Evolutionary conservation across 2,888 invertebrate species (phyloP), one percentile per base, ranked within the genome.

Genomic region (Diarsia mendica): DNA sequence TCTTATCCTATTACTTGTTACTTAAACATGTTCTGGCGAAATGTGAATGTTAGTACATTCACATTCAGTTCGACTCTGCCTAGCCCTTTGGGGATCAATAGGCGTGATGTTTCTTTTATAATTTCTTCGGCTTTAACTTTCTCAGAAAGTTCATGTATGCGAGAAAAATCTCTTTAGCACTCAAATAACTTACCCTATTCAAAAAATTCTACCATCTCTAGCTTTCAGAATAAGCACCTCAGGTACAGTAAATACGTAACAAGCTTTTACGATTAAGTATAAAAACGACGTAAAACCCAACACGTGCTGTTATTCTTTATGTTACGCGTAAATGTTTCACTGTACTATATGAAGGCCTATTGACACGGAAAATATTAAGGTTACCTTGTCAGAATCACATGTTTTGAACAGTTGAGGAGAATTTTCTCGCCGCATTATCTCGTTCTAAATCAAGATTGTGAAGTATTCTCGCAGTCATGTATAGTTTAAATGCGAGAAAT

Each of bases 221-320:
- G 44, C 23, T 39, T 75, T 49, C 55, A 48, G 28, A 75, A 70
- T 4, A 68, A 66, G 67, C 49, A 72, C 60, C 60, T 55, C 72
- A 82, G 81, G 79, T 83, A 79, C 70, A 77, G 82, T 87, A 88
- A 89, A 88, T 83, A 82, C 77, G 82, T 88, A 82, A 89, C 85
- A 83, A 82, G 72, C 84, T 89, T 92, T 92, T 91, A 91, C 90
- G 91, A 88, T 89, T 84, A 88, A 87, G 85, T 91, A 91, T 91
- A 91, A 92, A 92, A 90, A 80, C 63, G 83, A 77, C 83, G 83
- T 91, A 89, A 92, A 91, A 87, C 85, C 81, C 83, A 83, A 89
- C 90, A 89, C 86, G 82, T 88, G 87, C 80, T 87, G 87, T 87
- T 89, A 90, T 86, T 83, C 83, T 90, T 91, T 90, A 90, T 83